phyloP scores from a whole-genome alignment of 2,797 vertebrate species.

The Acanthiza pusilla region DNA sequence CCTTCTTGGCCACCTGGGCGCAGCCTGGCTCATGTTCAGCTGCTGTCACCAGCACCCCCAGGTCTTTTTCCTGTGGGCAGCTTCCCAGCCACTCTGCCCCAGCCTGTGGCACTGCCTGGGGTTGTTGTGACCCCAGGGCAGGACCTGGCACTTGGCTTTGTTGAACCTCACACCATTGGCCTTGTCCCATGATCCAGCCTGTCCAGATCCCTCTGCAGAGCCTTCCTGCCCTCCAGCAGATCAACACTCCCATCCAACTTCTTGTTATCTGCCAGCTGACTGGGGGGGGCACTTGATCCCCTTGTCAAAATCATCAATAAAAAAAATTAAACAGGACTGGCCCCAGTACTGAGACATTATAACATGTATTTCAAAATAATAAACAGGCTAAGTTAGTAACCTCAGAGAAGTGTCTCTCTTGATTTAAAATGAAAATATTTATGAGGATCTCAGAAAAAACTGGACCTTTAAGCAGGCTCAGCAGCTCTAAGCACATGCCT shows the following conservation, averaged over 20 bases:
- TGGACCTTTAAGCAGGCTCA: background rate
- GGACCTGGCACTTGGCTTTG: background rate
- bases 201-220: background rate
- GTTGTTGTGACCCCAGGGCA: background rate
- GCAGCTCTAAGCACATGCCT: background rate
- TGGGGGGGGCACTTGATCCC: background rate
- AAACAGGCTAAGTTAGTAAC: background rate
- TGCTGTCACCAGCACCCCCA: background rate
- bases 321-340: background rate
- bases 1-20: background rate
- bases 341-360: background rate
- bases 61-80: background rate
- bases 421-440: background rate
- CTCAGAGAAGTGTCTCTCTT: background rate
- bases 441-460: background rate
- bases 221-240: background rate
- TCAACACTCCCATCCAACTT: background rate
- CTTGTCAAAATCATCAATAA: background rate
- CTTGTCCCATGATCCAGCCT: background rate
- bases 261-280: background rate
- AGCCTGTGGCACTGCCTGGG: background rate
- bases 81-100: background rate
- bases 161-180: background rate
- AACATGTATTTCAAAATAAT: background rate
- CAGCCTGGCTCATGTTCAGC: background rate